Base-by-base conservation (phyloP, 2,113 vertebrate genomes). In the Pelecanoides urinatrix region DNA sequence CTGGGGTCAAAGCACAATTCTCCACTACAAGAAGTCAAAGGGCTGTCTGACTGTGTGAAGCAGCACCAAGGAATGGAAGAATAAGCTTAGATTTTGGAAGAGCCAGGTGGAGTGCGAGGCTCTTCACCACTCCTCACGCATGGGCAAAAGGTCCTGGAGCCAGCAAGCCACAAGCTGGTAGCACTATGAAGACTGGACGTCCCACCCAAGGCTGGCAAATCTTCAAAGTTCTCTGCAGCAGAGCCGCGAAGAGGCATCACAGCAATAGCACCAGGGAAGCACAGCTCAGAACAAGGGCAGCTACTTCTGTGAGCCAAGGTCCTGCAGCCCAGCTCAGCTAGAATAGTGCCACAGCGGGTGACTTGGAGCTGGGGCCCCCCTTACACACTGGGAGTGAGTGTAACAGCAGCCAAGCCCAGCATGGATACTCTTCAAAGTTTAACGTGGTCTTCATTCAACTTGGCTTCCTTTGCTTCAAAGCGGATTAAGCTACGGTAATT, bases 331-430 rank as follows among this genome's bases (percentile, higher is more conserved):
- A 27, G 62, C 42, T 36, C 47, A 45, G 83, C 45, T 23, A 36
- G n/a, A 72, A 56, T 0, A 4, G 25, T 36, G 70, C 27, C n/a
- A 27, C 44, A 21, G 8, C 2, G 50, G 38, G 50, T 0, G 1
- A 47, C n/a, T 5, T 11, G 23, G 52, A 66, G 50, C 36, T 61
- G 40, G 50, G 38, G 4, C 7, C 22, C 45, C 14, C 34, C 18
- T 56, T 7, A 8, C 15, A 47, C 36, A 36, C 15, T 12, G 38
- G n/a, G 12, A 71, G 11, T 3, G 45, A 59, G 53, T 1, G 16
- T 2, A 59, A 34, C 10, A 65, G 44, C 45, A 67, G 26, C 62
- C 45, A 67, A 85, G 58, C 34, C 52, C 56, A 53, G 53, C 42
- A 18, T 0, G 1, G 53, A 36, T 34, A 13, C 27, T 70, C 44